Conservation (phyloP, 2,797 vertebrate species). For the Pangasius mekongensis region DNA sequence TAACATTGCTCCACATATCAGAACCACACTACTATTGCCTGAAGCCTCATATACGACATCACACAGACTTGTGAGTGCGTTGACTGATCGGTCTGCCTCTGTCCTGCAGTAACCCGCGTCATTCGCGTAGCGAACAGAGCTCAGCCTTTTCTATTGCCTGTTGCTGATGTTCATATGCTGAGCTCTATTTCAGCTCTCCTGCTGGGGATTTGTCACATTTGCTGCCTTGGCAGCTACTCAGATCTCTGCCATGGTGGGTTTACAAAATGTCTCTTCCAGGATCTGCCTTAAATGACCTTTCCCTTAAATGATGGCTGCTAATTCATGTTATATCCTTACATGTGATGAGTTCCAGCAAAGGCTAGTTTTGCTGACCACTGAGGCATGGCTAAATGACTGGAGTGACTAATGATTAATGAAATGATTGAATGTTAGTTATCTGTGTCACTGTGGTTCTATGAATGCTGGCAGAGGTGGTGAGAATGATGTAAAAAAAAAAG, state of each 20-base stretch:
- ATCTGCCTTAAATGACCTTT: constrained; percentile 29
- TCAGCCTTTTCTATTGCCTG: constrained; percentile 35
- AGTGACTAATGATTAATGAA: not conserved
- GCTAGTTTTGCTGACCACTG: not conserved
- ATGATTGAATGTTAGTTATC: not conserved
- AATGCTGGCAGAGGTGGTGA: not conserved
- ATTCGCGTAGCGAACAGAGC: not conserved
- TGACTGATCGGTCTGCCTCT: constrained; percentile 53
- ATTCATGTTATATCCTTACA: constrained; percentile 20
- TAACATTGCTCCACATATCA: not conserved
- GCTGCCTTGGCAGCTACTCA: constrained; percentile 52
- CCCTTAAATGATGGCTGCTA: constrained; percentile 30
- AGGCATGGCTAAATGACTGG: not conserved
- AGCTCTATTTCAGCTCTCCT: constrained; percentile 54
- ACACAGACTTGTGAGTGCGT: not conserved
- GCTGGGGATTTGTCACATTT: constrained; percentile 61
- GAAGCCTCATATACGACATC: not conserved
- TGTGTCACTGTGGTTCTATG: not conserved
- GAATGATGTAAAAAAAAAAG: not conserved
- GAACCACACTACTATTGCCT: not conserved
- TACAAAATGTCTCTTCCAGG: constrained; percentile 49
- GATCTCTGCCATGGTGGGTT: constrained; percentile 36
- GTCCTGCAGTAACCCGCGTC: constrained; percentile 61
- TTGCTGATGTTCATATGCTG: constrained; percentile 57
- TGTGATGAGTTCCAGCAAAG: not conserved